Conservation (phyloP, 37 sponge, comb jelly and placozoan species). For the Aplysina aerophoba region DNA sequence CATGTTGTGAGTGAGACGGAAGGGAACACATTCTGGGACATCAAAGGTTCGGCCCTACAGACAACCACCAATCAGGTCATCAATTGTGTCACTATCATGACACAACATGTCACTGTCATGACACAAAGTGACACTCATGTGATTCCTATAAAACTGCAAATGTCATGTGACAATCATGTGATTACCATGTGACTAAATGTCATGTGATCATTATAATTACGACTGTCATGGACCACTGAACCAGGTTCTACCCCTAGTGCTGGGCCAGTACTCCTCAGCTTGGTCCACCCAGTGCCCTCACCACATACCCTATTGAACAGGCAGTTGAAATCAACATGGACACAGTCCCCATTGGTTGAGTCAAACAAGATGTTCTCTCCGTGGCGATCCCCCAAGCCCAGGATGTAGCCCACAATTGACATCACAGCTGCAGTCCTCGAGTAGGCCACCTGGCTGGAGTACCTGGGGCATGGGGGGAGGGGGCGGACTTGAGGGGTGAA, state of each 20-base stretch:
- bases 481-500: background rate
- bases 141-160: no score
- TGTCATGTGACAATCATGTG: background rate
- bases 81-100: no score
- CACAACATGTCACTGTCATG: no score
- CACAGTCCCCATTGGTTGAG: conserved; percentile 85
- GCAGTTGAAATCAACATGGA: conserved; percentile 97
- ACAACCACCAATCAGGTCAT: background rate
- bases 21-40: conserved; percentile 94
- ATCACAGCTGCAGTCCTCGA: conserved; percentile 90
- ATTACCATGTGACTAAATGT: background rate
- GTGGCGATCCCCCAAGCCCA: conserved; percentile 94
- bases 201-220: no score
- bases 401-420: conserved; percentile 93
- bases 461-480: conserved; percentile 39
- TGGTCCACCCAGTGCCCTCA: no score
- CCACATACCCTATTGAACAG: conserved; percentile 82
- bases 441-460: conserved; percentile 73
- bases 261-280: no score
- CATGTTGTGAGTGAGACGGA: conserved; percentile 95
- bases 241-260: no score
- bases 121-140: background rate
- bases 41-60: conserved; percentile 88
- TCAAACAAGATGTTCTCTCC: conserved; percentile 96
- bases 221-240: no score